These are phyloP conservation scores for Macroteleia sp. DNA, from an alignment of 2,888 invertebrate genomes.

Conservation along the genomic window DNA sequence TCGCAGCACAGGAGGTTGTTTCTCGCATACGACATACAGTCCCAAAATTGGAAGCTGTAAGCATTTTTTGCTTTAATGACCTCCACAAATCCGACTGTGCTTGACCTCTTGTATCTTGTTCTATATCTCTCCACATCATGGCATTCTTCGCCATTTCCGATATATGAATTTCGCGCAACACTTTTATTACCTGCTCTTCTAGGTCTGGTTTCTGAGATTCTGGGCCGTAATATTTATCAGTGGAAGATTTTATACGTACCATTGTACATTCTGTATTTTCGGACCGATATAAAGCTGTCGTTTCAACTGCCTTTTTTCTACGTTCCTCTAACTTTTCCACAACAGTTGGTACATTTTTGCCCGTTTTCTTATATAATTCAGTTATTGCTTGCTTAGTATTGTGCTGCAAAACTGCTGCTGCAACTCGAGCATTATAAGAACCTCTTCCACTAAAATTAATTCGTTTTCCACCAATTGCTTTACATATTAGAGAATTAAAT, in stretches of 20 bases:
- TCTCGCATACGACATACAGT: slow-evolving; percentile 31
- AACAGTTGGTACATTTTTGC: background rate
- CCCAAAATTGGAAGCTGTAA: slow-evolving; percentile 56
- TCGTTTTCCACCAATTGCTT: slow-evolving; percentile 30
- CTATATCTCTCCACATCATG: too few species aligned
- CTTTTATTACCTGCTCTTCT: background rate
- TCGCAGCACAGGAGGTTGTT: slow-evolving; percentile 38
- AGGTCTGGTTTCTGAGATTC: slow-evolving; percentile 3
- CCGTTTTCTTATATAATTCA: background rate
- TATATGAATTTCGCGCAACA: background rate
- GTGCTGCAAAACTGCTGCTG: slow-evolving; percentile 11
- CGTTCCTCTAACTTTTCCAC: background rate
- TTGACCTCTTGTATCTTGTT: background rate
- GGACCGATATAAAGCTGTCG: too few species aligned
- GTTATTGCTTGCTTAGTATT: slow-evolving; percentile 11
- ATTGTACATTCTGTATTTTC: background rate
- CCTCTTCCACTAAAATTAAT: slow-evolving; percentile 6
- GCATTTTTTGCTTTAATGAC: background rate
- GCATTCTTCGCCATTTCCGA: background rate
- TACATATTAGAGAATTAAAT: slow-evolving; percentile 35
- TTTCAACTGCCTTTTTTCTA: background rate
- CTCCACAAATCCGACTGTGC: background rate
- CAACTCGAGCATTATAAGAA: slow-evolving; percentile 11
- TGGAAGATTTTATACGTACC: background rate
- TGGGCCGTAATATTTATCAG: background rate